A percentile compares a stretch with the other conserved stretches of the same genome.
Evolutionary conservation across 1,140 invertebrate species (phyloP).

Genomic region (Drosophila nikananu): DNA sequence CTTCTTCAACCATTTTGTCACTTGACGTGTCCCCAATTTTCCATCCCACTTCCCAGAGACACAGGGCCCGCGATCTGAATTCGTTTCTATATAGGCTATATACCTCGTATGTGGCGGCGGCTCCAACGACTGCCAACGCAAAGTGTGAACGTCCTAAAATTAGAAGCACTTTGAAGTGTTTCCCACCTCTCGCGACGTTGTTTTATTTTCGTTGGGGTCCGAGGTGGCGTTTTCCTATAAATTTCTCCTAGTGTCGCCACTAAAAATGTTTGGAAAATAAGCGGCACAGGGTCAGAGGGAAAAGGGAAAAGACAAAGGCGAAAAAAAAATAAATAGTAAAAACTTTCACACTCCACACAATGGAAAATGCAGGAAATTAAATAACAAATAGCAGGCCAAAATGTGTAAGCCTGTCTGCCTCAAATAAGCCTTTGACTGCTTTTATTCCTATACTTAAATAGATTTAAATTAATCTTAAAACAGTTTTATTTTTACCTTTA

Average conservation of each 20-base stretch:
- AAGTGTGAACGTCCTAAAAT: conserved; percentile 76
- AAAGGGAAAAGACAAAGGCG: neutral
- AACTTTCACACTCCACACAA: conserved; percentile 66
- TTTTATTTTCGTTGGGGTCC: conserved; percentile 35
- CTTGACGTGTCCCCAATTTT: conserved; percentile 52
- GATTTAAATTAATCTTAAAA: neutral
- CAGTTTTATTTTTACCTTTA: neutral
- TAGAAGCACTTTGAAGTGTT: conserved; percentile 72
- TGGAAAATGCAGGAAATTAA: conserved; percentile 35
- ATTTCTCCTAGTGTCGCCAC: conserved; percentile 13
- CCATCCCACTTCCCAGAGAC: conserved; percentile 21
- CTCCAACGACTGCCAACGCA: conserved; percentile 60
- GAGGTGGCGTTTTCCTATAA: conserved; percentile 30
- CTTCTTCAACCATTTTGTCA: conserved; percentile 28
- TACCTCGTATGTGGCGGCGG: neutral
- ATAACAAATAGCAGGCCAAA: conserved; percentile 9
- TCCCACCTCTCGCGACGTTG: conserved; percentile 25
- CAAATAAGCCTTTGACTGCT: neutral
- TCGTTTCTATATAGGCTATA: conserved; percentile 1
- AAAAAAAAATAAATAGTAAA: neutral
- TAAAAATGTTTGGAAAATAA: conserved; percentile 17
- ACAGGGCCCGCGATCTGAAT: conserved; percentile 22
- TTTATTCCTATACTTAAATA: neutral
- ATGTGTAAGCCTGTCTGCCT: neutral
- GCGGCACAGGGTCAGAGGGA: conserved; percentile 18